Conservation (phyloP, 2,797 vertebrate species). For the Rhinophrynus dorsalis region DNA sequence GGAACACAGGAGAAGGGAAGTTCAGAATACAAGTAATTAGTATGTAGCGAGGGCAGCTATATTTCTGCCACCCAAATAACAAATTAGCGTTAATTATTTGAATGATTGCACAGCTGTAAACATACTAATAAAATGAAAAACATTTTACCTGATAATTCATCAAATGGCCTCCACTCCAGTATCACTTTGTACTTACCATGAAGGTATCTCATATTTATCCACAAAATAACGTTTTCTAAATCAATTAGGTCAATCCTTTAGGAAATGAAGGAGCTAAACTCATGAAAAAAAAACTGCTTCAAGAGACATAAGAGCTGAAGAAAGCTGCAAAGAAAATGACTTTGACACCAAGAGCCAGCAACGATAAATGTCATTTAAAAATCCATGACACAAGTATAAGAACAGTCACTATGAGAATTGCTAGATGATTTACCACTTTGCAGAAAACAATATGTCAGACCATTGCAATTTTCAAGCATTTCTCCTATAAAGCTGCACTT, state of each 20-base stretch:
- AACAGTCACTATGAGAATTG: not conserved
- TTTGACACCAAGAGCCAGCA: slow-evolving; percentile 25
- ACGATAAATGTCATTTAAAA: slow-evolving; percentile 20
- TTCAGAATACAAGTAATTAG: no score
- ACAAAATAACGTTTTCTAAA: slow-evolving; percentile 49
- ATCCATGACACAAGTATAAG: not conserved
- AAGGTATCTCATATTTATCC: not conserved
- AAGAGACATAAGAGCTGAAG: slow-evolving; percentile 49
- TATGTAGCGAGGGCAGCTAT: no score
- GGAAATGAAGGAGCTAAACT: slow-evolving; percentile 47
- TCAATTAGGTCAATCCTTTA: slow-evolving; percentile 42
- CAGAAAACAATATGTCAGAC: no score
- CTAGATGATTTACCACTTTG: no score
- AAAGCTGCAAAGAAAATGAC: slow-evolving; percentile 20
- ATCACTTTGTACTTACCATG: slow-evolving; percentile 55
- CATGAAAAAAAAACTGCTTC: slow-evolving; percentile 49
- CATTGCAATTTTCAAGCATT: no score
- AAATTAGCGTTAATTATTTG: no score
- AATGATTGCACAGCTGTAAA: not conserved
- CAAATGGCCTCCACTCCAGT: slow-evolving; percentile 17
- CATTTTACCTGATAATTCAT: not conserved
- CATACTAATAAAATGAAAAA: not conserved
- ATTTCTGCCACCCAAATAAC: no score
- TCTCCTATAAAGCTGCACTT: no score
- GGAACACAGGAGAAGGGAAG: no score